Conservation (phyloP, 2,888 invertebrate genomes). For the Lucinisca nassula region DNA sequence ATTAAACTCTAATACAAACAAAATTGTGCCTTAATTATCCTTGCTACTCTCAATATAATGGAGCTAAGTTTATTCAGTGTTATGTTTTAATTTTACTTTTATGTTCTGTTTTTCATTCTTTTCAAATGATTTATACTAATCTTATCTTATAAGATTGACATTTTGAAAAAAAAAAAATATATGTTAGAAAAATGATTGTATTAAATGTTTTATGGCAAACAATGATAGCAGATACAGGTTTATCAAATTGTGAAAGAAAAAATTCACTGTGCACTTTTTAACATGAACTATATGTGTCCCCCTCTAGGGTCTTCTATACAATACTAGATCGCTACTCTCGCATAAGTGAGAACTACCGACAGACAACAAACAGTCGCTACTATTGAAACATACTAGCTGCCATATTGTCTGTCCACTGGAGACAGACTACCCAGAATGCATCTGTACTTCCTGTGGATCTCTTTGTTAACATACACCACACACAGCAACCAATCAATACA, state of each 20-base stretch:
- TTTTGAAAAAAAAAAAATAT: neutral
- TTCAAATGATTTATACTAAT: neutral
- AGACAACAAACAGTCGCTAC: conserved; percentile 10
- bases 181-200: neutral
- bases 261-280: neutral
- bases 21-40: too few relatives aligned
- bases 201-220: neutral
- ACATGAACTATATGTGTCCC: conserved; percentile 14
- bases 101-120: neutral
- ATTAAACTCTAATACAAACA: too few relatives aligned
- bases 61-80: too few relatives aligned
- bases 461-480: neutral
- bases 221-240: neutral
- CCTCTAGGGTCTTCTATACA: conserved; percentile 7
- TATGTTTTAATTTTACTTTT: neutral
- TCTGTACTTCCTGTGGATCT: conserved; percentile 14
- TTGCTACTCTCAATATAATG: too few relatives aligned
- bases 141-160: neutral
- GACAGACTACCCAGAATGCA: conserved; percentile 12
- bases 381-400: conserved; percentile 5
- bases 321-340: conserved; percentile 16
- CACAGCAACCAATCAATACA: conserved; percentile 9
- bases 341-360: conserved; percentile 8
- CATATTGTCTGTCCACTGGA: conserved; percentile 8
- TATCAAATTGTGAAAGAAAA: neutral